Percentiles rank a stretch among this genome's conserved stretches.
These are phyloP conservation scores for Andinoacara biseriatus DNA, from an alignment of 2,113 vertebrate species.

Conservation along the genomic window DNA sequence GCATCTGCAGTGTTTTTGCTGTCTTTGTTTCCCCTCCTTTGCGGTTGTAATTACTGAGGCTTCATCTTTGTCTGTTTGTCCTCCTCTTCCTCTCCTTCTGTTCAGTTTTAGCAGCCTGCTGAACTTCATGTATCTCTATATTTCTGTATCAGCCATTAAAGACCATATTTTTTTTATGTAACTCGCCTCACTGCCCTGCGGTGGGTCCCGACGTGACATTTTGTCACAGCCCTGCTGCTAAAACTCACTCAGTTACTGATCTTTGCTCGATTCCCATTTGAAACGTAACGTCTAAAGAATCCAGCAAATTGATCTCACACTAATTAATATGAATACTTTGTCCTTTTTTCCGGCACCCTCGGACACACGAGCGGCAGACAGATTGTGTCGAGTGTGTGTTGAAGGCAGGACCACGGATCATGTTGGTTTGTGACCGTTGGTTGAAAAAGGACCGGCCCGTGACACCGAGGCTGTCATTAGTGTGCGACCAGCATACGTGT, in stretches of 20 bases:
- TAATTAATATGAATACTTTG: not conserved
- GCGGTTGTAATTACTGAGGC: not conserved
- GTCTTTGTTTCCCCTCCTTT: not conserved
- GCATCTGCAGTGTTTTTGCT: too few species aligned
- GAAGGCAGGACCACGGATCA: not conserved
- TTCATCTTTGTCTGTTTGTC: not conserved
- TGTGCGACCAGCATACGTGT: not conserved
- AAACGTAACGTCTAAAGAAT: not conserved
- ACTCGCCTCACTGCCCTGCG: not conserved
- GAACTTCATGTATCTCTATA: not conserved
- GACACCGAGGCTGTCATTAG: constrained; percentile 40
- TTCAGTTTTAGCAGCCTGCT: not conserved
- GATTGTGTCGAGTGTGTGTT: not conserved
- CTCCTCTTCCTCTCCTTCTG: not conserved
- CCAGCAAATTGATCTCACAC: not conserved
- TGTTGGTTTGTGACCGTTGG: not conserved
- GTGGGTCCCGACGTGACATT: not conserved
- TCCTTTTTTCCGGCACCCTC: not conserved
- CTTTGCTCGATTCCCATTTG: not conserved
- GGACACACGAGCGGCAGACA: not conserved
- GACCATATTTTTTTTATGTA: too few species aligned
- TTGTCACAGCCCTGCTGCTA: not conserved
- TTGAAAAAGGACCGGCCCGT: not conserved
- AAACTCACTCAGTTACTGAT: not conserved
- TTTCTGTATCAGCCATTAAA: not conserved